Evolutionary conservation across 2,797 vertebrate species (phyloP).

Genomic region (Argentina silus): DNA sequence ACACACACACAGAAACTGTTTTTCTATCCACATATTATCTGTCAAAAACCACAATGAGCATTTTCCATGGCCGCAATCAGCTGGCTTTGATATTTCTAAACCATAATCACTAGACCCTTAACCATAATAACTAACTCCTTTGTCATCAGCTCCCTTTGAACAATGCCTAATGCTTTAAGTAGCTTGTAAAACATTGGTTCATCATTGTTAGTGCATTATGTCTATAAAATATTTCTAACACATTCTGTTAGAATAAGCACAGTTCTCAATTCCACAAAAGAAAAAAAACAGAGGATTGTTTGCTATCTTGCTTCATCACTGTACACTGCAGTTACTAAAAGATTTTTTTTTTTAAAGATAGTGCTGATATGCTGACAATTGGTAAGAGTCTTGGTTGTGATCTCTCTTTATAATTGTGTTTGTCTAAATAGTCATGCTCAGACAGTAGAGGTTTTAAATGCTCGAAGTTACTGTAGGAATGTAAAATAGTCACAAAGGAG

Average conservation of each 20-base stretch:
- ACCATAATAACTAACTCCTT: constrained; percentile 50
- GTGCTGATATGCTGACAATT: constrained; percentile 25
- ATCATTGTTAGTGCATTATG: not conserved
- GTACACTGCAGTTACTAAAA: not conserved
- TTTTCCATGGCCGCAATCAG: constrained; percentile 36
- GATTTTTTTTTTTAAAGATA: not conserved
- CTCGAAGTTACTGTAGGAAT: constrained; percentile 60
- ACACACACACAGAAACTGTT: constrained; percentile 15
- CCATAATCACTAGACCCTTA: constrained; percentile 54
- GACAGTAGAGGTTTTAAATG: constrained; percentile 64
- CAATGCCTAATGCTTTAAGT: constrained; percentile 25
- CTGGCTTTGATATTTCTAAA: constrained; percentile 53
- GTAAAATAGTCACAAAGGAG: constrained; percentile 75
- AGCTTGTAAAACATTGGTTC: constrained; percentile 16
- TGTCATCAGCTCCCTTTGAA: constrained; percentile 50
- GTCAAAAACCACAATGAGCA: constrained; percentile 40
- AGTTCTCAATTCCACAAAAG: not conserved
- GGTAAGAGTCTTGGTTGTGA: constrained; percentile 1
- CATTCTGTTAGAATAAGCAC: not conserved
- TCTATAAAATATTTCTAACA: not conserved
- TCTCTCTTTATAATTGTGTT: constrained; percentile 45
- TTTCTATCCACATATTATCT: not conserved
- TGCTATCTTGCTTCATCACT: not conserved
- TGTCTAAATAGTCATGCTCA: constrained; percentile 66
- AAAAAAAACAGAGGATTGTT: not conserved